A percentile compares a stretch with the other conserved stretches of the same genome.
Conservation (phyloP, 2,113 vertebrate genomes). For the Clupea harengus region DNA sequence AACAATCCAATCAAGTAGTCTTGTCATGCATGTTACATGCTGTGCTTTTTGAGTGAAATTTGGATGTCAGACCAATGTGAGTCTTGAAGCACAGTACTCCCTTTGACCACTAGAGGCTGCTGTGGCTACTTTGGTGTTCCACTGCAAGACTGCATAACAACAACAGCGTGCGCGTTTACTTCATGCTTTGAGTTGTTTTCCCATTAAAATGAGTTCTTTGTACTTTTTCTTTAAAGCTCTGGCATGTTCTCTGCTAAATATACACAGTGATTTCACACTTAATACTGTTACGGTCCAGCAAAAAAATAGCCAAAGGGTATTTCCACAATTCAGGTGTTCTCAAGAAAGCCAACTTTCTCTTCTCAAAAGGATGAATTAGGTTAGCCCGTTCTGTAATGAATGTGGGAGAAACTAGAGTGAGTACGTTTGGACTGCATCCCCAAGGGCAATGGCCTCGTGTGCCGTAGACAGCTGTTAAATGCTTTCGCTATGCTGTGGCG, state of each 20-base stretch:
- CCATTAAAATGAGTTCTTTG: not conserved
- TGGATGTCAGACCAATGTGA: not conserved
- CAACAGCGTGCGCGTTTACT: not conserved
- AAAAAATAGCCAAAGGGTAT: not conserved
- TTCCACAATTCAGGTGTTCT: conserved; percentile 7
- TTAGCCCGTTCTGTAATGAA: not conserved
- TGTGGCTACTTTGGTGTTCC: conserved; percentile 3
- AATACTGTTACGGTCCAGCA: not conserved
- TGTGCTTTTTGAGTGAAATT: not conserved
- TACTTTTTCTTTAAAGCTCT: not conserved
- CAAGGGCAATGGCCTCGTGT: not conserved
- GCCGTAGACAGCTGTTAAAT: not conserved
- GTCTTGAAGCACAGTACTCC: not conserved
- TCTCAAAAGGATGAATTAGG: not conserved
- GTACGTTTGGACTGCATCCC: not conserved
- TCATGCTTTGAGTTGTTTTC: not conserved
- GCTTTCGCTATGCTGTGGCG: not conserved
- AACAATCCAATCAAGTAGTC: not conserved
- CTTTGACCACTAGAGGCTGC: conserved; percentile 32
- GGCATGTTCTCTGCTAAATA: not conserved
- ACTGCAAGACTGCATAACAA: not conserved
- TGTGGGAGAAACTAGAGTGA: not conserved
- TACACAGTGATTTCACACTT: not conserved
- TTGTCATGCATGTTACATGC: not conserved
- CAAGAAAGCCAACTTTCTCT: not conserved